A percentile compares a stretch with the other conserved stretches of the same genome.
phyloP scores from a whole-genome alignment of 2,113 vertebrate genomes.

The Oxyruncus cristatus region DNA sequence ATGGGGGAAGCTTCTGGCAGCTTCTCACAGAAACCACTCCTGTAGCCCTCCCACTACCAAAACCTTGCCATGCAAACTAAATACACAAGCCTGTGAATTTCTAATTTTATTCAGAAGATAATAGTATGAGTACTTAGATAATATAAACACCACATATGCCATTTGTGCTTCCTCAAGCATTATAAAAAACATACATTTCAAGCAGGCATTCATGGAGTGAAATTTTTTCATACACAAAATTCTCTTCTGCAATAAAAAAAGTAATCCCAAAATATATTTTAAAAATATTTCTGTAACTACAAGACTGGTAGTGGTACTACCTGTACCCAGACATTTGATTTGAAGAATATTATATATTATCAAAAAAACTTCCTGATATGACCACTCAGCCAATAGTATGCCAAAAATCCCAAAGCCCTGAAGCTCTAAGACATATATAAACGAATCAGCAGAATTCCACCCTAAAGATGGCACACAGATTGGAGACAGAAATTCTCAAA shows the following conservation, averaged over 20 bases:
- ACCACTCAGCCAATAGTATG: background rate
- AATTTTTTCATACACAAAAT: background rate
- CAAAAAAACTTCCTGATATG: background rate
- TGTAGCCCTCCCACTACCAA: background rate
- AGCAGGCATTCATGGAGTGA: background rate
- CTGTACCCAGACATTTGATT: background rate
- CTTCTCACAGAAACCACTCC: background rate
- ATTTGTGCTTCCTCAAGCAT: background rate
- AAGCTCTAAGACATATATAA: background rate
- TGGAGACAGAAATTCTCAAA: background rate
- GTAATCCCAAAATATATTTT: background rate
- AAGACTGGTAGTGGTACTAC: background rate
- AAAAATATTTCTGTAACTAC: background rate
- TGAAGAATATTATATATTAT: background rate
- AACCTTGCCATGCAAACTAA: fast-evolving
- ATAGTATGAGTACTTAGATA: background rate
- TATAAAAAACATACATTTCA: background rate
- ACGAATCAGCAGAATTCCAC: background rate
- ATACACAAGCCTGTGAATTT: background rate
- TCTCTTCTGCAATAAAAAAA: background rate
- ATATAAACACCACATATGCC: background rate
- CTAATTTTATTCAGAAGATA: background rate
- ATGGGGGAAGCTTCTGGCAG: fast-evolving
- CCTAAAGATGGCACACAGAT: background rate
- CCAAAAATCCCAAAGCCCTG: background rate